These are phyloP conservation scores for Ammospiza caudacuta DNA, from an alignment of 2,113 vertebrate genomes.

Conservation along the genomic window DNA sequence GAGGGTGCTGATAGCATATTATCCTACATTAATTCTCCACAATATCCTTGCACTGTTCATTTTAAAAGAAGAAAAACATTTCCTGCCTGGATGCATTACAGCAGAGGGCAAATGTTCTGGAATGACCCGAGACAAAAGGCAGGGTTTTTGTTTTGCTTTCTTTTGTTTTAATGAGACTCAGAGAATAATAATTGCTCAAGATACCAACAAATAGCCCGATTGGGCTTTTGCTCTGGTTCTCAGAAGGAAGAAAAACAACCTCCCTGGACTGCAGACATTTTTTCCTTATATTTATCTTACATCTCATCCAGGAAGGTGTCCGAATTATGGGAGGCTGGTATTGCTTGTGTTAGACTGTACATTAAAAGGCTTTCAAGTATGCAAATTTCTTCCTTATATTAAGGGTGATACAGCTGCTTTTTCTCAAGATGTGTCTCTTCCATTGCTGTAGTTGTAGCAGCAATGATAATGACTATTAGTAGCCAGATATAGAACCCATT, in stretches of 20 bases:
- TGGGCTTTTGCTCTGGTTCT: conserved; percentile 24
- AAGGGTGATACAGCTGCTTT: background rate
- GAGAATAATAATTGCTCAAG: conserved; percentile 51
- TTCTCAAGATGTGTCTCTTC: background rate
- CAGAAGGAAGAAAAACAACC: conserved; percentile 35
- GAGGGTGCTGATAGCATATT: conserved; percentile 65
- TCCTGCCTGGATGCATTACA: conserved; percentile 74
- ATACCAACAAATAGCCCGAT: conserved; percentile 24
- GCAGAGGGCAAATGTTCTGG: conserved; percentile 57
- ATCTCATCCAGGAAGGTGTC: background rate
- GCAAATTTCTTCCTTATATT: background rate
- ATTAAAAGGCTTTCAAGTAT: background rate
- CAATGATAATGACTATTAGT: background rate
- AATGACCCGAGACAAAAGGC: conserved; percentile 65
- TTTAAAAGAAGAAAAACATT: conserved; percentile 76
- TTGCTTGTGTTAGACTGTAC: background rate
- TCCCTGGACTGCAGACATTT: background rate
- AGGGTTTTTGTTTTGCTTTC: conserved; percentile 24
- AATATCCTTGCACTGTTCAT: conserved; percentile 59
- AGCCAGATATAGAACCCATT: background rate
- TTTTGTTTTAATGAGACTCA: conserved; percentile 23
- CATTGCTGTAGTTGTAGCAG: background rate
- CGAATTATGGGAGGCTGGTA: background rate
- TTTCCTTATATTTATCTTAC: background rate
- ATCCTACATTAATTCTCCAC: conserved; percentile 28